Evolutionary conservation across 1,140 invertebrate species (phyloP), one percentile per base, ranked within the genome.

Genomic region (Hormaphis cornu): DNA sequence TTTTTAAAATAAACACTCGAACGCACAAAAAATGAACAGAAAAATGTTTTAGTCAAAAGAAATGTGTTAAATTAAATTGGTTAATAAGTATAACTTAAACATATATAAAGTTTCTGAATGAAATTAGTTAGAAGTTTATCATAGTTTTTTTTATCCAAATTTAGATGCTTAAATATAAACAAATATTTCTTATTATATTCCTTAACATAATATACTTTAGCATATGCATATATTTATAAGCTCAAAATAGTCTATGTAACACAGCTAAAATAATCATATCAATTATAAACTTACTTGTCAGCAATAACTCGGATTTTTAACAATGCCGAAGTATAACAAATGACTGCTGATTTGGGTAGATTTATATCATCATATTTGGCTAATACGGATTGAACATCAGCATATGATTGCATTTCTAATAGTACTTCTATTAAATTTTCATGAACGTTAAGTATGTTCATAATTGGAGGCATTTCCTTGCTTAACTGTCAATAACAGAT

Each of bases 291-390:
- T 81, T 79, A 87, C 86, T 95, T 95, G 75, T 97, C 95, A 46
- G 92, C 93, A 8, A 97, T 94, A 56, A 88, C 81, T 75, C 95
- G 85, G 0, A 93, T 92, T 81, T 97, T 97, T 9, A 98, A 81
- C 69, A 98, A 78, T 20, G 96, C 96, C 33, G 93, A 89, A 70
- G 96, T 98, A 78, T 97, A 98, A 80, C 93, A 95, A 73, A 98
- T 93, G n/a, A 93, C 90, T 12, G 95, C 95, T 69, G 94, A 97
- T 78, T 96, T 96, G 26, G 95, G 95, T 74, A 96, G 80, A 76
- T 87, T 93, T 71, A 95, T 94, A 78, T 98, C 96, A 80, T 98
- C 96, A 79, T 97, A 97, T 80, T 96, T 94, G 14, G 95, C 93
- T 73, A 98, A 79, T 40, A 98, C 91, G 46, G 94, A 93, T 81